These are phyloP conservation scores for Lycorma delicatula DNA, from an alignment of 1,140 invertebrate species.

Conservation along the genomic window DNA sequence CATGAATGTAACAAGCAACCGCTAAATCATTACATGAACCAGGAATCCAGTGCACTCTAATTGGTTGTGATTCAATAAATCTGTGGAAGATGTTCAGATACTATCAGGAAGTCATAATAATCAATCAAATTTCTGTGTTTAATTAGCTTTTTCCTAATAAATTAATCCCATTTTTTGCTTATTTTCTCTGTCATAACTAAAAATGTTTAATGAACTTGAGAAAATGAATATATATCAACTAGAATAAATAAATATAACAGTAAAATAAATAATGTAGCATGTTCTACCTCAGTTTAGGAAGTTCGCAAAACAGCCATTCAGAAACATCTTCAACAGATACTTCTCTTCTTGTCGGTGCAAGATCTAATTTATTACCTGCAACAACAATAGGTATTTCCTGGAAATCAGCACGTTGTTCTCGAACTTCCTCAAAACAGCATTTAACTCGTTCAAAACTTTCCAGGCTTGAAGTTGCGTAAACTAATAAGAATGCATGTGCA, in stretches of 20 bases:
- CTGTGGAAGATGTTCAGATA: too few relatives aligned
- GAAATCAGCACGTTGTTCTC: conserved; percentile 66
- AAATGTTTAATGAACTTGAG: too few relatives aligned
- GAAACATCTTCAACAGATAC: conserved; percentile 66
- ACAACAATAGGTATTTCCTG: conserved; percentile 79
- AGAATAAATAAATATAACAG: too few relatives aligned
- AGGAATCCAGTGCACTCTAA: too few relatives aligned
- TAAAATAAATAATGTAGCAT: neutral
- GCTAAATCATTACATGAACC: too few relatives aligned
- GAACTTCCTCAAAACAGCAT: conserved; percentile 72
- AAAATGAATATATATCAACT: neutral
- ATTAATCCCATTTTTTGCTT: too few relatives aligned
- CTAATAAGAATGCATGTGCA: conserved; percentile 81
- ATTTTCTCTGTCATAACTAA: too few relatives aligned
- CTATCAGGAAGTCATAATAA: too few relatives aligned
- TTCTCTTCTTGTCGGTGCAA: conserved; percentile 53
- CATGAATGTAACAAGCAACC: too few relatives aligned
- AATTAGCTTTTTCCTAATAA: too few relatives aligned
- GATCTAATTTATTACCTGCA: conserved; percentile 74
- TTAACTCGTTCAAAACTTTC: conserved; percentile 69
- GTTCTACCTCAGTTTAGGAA: conserved; percentile 57
- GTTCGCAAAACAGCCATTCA: conserved; percentile 68
- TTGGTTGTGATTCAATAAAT: too few relatives aligned
- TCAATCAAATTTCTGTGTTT: too few relatives aligned
- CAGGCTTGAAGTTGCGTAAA: conserved; percentile 72